A percentile compares a stretch with the other conserved stretches of the same genome.
Conservation (phyloP, 2,888 invertebrate genomes). For the Eulithis testata region DNA sequence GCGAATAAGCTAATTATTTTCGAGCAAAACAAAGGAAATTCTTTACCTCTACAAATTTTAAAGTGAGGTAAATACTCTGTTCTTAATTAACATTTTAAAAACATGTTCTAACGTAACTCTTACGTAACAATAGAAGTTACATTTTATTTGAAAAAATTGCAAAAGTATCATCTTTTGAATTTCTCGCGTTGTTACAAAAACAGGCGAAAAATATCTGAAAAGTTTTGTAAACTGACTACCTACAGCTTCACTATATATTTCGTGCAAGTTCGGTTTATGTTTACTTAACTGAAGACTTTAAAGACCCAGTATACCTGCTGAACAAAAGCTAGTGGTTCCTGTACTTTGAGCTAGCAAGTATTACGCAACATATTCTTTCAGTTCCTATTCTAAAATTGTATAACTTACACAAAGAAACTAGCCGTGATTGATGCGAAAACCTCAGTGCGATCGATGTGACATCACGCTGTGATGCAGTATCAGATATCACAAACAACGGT, state of each 20-base stretch:
- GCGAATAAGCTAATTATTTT: slow-evolving; percentile 40
- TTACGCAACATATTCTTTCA: neutral
- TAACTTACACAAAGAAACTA: slow-evolving; percentile 3
- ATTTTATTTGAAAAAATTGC: neutral
- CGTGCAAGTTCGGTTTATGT: no score
- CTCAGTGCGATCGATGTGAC: slow-evolving; percentile 8
- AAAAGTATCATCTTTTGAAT: neutral
- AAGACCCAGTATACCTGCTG: no score
- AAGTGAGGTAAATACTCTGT: slow-evolving; percentile 19
- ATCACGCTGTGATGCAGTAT: slow-evolving; percentile 12
- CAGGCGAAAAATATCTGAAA: neutral
- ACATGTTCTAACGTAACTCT: slow-evolving; percentile 13
- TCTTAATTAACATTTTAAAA: slow-evolving; percentile 28
- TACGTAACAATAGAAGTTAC: slow-evolving; percentile 1
- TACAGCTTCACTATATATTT: no score
- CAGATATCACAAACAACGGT: slow-evolving; percentile 19
- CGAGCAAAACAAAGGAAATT: slow-evolving; percentile 31
- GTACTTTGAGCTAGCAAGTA: no score
- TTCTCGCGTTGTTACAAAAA: neutral
- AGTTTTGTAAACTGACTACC: no score
- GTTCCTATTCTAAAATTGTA: neutral
- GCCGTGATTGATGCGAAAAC: slow-evolving; percentile 1
- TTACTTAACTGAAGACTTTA: no score
- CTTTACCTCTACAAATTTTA: slow-evolving; percentile 26
- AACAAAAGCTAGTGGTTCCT: no score